Evolutionary conservation across 2,797 vertebrate genomes (phyloP).

Genomic region (Micrastur ruficollis): DNA sequence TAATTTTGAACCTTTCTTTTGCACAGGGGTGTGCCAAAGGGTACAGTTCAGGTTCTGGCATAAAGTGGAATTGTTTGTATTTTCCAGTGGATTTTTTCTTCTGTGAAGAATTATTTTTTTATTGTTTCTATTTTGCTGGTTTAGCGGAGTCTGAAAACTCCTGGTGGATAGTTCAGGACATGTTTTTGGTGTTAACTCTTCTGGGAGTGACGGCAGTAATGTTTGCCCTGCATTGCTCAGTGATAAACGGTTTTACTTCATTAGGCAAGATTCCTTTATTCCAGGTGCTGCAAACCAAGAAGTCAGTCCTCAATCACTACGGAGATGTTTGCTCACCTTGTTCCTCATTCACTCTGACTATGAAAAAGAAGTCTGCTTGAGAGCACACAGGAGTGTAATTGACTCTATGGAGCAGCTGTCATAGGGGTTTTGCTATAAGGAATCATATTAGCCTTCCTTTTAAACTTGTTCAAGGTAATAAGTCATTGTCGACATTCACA

Average conservation of each 20-base stretch:
- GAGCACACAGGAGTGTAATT: conserved; percentile 49
- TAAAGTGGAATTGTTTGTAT: background rate
- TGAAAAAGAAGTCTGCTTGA: conserved; percentile 56
- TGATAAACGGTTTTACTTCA: conserved; percentile 34
- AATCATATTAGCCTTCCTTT: conserved; percentile 69
- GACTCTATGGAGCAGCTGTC: conserved; percentile 62
- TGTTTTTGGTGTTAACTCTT: conserved; percentile 3
- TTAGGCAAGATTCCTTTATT: conserved; percentile 37
- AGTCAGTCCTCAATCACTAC: conserved; percentile 32
- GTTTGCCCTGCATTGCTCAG: background rate
- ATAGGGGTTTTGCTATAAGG: conserved; percentile 46
- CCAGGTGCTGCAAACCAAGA: conserved; percentile 33
- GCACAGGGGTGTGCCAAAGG: rapidly evolving
- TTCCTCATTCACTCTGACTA: conserved; percentile 44
- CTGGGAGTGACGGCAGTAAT: background rate
- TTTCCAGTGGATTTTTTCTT: background rate
- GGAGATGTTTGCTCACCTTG: conserved; percentile 46
- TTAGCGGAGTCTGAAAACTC: background rate
- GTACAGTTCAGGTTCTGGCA: background rate
- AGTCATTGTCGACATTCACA: conserved; percentile 67
- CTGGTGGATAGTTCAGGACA: background rate
- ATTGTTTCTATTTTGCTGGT: background rate
- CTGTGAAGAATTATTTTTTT: background rate
- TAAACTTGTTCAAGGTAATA: conserved; percentile 66
- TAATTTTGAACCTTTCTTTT: background rate